Conservation (phyloP, 2,113 vertebrate species). For the Cyprinus carpio region DNA sequence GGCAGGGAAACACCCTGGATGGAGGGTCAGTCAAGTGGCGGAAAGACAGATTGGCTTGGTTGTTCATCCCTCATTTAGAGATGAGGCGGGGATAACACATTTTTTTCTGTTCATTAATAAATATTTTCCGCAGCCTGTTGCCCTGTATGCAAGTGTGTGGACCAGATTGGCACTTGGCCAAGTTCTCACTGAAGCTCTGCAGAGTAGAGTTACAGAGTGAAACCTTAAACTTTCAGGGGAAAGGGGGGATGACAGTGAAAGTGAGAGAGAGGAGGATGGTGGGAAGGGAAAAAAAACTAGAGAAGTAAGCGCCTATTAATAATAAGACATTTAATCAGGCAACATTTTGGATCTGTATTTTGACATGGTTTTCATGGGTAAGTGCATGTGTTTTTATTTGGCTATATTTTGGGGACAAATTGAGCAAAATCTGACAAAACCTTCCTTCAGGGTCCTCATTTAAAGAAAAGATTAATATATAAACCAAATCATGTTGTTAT, state of each 20-base stretch:
- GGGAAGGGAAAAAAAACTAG: neutral
- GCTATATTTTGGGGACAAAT: neutral
- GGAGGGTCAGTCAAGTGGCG: too few relatives aligned
- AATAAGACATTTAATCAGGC: slow-evolving; percentile 28
- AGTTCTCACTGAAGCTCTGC: slow-evolving; percentile 35
- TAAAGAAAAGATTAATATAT: neutral
- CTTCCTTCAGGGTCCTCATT: neutral
- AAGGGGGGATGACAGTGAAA: neutral
- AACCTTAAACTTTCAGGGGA: slow-evolving; percentile 36
- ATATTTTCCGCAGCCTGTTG: neutral
- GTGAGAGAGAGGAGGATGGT: neutral
- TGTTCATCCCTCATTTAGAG: neutral
- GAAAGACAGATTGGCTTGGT: neutral
- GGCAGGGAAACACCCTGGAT: too few relatives aligned
- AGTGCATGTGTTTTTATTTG: neutral
- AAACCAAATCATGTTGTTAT: neutral
- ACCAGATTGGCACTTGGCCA: neutral
- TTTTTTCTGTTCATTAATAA: slow-evolving; percentile 8
- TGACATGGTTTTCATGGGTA: neutral
- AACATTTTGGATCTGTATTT: neutral
- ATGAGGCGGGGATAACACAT: neutral
- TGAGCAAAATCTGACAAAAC: neutral
- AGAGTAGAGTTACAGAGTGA: slow-evolving; percentile 38
- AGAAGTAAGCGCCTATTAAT: slow-evolving; percentile 18
- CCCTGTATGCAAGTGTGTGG: neutral